Evolutionary conservation across 2,888 invertebrate genomes (phyloP), one percentile per base, ranked within the genome.

Genomic region (Tuta absoluta): DNA sequence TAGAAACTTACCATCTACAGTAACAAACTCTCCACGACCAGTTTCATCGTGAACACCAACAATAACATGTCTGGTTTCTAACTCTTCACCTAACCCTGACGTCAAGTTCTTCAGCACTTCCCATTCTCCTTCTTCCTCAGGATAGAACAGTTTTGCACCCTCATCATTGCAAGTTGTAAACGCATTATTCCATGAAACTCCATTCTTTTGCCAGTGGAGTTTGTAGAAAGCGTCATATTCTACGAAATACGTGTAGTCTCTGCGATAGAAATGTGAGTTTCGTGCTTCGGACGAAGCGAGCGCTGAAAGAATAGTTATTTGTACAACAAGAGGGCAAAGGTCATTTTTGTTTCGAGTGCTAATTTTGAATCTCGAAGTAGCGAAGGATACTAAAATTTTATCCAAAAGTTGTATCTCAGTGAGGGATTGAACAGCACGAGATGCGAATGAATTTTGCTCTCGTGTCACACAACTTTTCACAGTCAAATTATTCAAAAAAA

Each of bases 1-100:
- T n/a, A n/a, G n/a, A n/a, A n/a, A 64, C 72, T 70, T 73, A 84
- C 84, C 84, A 62, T 83, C 78, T 60, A 80, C 70, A n/a, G 82
- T 81, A 2, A 82, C 69, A 56, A 78, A 82, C 59, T 82, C 76
- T 28, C 80, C 80, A 14, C 24, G 23, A 3, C 72, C 67, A 63
- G 75, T 80, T 58, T 78, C 74, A 61, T 82, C 76, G 21, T 78
- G 79, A 5, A 79, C 68, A 0, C 82, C 84, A 8, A 82, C 73
- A 41, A 75, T 79, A 37, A 81, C 74, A 0, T 77, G 74, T 0
- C 76, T 72, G 0, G 69, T 66, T 62, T 78, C 80, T 0, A 71
- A 74, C 2, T 57, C 17, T 23, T 63, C 65, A 4, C 23, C 38
- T 63, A 74, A 69, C 7, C 62, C 60, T 0, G 67, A 48, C 0